phyloP scores from a whole-genome alignment of 2,113 vertebrate genomes.

The Aphyosemion australe region DNA sequence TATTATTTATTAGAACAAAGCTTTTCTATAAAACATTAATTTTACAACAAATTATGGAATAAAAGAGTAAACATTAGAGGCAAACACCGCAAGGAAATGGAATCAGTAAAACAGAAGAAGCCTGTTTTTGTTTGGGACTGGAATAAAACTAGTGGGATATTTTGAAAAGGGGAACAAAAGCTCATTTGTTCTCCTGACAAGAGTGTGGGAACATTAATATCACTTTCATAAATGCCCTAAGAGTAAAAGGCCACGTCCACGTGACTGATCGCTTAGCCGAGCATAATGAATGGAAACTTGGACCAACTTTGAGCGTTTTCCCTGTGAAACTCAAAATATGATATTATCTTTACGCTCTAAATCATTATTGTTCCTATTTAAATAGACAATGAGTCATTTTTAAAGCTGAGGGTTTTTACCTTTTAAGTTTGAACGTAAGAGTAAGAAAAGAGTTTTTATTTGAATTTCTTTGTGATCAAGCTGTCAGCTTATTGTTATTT shows the following conservation, averaged over 20 bases:
- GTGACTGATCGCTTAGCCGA: not conserved
- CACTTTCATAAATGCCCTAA: not conserved
- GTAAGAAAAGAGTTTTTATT: not conserved
- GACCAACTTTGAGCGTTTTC: not conserved
- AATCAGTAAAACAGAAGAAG: not conserved
- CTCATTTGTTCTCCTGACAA: not conserved
- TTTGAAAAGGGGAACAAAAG: not conserved
- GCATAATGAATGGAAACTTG: slow-evolving; percentile 7
- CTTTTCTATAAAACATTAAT: no score
- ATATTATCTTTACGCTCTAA: not conserved
- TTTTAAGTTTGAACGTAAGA: not conserved
- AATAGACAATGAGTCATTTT: not conserved
- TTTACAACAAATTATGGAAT: no score
- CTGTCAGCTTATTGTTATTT: no score
- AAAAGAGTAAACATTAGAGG: no score
- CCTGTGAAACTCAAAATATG: not conserved
- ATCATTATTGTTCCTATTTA: not conserved
- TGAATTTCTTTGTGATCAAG: no score
- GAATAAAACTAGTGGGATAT: not conserved
- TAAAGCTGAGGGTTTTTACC: not conserved
- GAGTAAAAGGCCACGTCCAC: not conserved
- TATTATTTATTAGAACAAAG: not conserved
- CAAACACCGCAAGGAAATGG: no score
- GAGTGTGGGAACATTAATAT: not conserved
- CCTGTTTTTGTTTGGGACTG: not conserved